Evolutionary conservation across 2,888 invertebrate genomes (phyloP), one percentile per base, ranked within the genome.

Genomic region (Baccha elongata): DNA sequence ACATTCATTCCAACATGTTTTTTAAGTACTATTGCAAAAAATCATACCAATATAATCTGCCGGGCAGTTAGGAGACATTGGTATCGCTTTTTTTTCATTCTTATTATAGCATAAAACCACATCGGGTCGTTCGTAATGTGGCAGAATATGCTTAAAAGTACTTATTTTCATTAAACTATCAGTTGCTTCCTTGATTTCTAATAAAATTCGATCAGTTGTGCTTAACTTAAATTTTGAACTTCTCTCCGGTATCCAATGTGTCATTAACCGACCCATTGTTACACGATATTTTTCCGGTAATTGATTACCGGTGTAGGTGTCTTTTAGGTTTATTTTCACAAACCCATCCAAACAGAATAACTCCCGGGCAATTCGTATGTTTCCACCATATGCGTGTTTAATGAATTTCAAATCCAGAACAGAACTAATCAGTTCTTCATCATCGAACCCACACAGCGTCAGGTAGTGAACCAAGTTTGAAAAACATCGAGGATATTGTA

Each of bases 51-150:
- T 92, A 52, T 91, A 89, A 84, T 92, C 90, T 44, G 89, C 87
- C 6, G 91, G 89, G 87, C 93, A 93, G 17, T 89, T 89, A 8
- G 89, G 85, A 10, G 90, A 89, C 37, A 93, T 88, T 17, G 92
- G 88, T 17, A 94, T 85, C 11, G 92, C 87, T 35, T 92, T 90
- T 2, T 89, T 90, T 10, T 92, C 92, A 29, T 89, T 86, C 32
- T 87, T 88, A 87, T 94, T 92, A 86, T 93, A 91, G 85, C 93
- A 93, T 67, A 94, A 87, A 15, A 95, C 90, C 26, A 94, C 87
- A 89, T 94, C 94, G 91, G 93, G 92, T 88, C 92, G 92, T 85
- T 92, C 91, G 87, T 93, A 94, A 86, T 96, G 95, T 7, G 96
- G 94, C 81, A 96, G 87, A 80, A 96, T 89, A 87, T 95, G 94